Base-by-base conservation (phyloP, 2,888 invertebrate species). In the Spatulosminthurus flaviceps region DNA sequence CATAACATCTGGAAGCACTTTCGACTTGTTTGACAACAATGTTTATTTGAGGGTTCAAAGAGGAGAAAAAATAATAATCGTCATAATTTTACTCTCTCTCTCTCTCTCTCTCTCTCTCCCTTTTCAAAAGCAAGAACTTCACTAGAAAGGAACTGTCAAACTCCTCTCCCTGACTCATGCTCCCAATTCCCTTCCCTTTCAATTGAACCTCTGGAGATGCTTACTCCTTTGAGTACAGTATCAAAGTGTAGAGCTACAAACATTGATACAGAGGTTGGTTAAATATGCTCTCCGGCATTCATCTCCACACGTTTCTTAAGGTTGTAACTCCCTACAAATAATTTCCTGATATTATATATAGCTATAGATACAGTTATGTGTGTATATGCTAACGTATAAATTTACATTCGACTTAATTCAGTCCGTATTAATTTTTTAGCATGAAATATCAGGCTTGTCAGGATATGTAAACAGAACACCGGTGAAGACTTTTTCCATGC, bases 31-130 rank as follows among this genome's bases (percentile, higher is more conserved):
- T 51, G 7, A 51, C 5, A 51, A 51, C 51, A 51, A 9, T 51
- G 51, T 51, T 51, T 51, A 9, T 34, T n/a, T 51, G 51, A 51
- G 51, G 51, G 51, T 51, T 51, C 51, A 51, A 51, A 51, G 51
- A 51, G 51, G 1, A 51, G 9, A 51, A 51, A 51, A 51, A 51
- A 51, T 16, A 9, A 51, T 51, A 51, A 51, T n/a, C n/a, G n/a
- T n/a, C n/a, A n/a, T 51, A 51, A 51, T 51, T 51, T 51, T 51
- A 51, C 51, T 51, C 51, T 11, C 16, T 19, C 5, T 51, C 16
- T 51, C n/a, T n/a, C n/a, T n/a, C n/a, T n/a, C n/a, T n/a, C n/a
- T n/a, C n/a, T n/a, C n/a, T n/a, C n/a, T n/a, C n/a, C n/a, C n/a
- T n/a, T n/a, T n/a, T n/a, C n/a, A n/a, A n/a, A n/a, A 51, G n/a